Conservation (phyloP, 2,888 invertebrate species). For the Heterodera filipjevi region DNA sequence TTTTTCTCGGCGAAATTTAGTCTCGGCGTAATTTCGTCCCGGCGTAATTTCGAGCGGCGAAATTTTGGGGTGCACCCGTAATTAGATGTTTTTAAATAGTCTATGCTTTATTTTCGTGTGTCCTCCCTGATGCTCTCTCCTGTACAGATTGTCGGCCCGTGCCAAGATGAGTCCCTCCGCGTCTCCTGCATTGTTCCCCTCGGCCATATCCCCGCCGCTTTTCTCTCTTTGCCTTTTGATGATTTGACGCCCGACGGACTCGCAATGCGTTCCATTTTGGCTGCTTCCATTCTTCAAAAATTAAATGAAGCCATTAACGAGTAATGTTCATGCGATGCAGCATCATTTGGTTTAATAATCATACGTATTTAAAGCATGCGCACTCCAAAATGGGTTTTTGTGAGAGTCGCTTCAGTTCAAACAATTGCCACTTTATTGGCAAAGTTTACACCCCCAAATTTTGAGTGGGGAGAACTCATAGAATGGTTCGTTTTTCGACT, state of each 20-base stretch:
- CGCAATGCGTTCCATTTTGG: background rate
- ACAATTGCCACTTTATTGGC: conserved; percentile 35
- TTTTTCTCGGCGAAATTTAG: no score
- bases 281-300: background rate
- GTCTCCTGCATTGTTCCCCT: conserved; percentile 22
- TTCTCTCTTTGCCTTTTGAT: background rate
- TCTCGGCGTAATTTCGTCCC: no score
- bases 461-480: conserved; percentile 30
- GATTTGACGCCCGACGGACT: background rate
- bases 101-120: no score
- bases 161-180: conserved; percentile 24
- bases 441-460: conserved; percentile 19
- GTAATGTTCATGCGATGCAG: conserved; percentile 16
- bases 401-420: conserved; percentile 39
- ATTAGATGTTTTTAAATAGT: no score
- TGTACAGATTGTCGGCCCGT: conserved; percentile 3
- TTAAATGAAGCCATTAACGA: conserved; percentile 27
- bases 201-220: background rate
- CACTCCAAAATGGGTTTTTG: conserved; percentile 40
- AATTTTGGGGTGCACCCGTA: no score
- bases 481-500: conserved; percentile 23
- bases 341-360: conserved; percentile 9
- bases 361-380: conserved; percentile 37
- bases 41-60: no score
- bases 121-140: background rate